Percentiles rank a stretch among this genome's conserved stretches.
Conservation (phyloP, 2,888 invertebrate genomes). For the Sacculina carcini region DNA sequence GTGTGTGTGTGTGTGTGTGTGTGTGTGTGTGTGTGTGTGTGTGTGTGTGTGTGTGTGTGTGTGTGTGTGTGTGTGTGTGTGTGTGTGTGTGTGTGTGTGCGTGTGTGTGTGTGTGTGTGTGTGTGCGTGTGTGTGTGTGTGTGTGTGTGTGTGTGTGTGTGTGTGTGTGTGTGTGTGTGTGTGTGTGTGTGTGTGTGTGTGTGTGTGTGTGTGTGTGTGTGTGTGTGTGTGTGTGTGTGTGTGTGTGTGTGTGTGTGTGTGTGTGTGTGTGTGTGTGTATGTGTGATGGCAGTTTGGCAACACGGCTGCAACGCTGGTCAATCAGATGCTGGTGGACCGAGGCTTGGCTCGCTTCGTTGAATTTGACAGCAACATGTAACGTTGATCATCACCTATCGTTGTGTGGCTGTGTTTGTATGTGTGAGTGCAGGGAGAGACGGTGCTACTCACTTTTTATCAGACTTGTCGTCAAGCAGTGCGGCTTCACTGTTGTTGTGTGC, state of each 20-base stretch:
- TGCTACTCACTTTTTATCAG: too few relatives aligned
- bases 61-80: not conserved
- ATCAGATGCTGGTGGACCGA: not conserved
- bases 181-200: too few relatives aligned
- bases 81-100: not conserved
- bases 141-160: not conserved
- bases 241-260: too few relatives aligned
- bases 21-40: not conserved
- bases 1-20: not conserved
- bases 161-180: too few relatives aligned
- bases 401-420: too few relatives aligned
- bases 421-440: too few relatives aligned
- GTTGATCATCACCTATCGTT: too few relatives aligned
- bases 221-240: too few relatives aligned
- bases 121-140: not conserved
- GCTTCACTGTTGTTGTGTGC: too few relatives aligned
- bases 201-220: too few relatives aligned
- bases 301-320: not conserved
- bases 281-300: not conserved
- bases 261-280: not conserved
- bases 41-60: not conserved
- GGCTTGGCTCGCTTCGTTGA: not conserved
- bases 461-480: too few relatives aligned
- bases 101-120: not conserved
- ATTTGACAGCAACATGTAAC: too few relatives aligned